Percentiles rank a stretch among this genome's conserved stretches.
Conservation (phyloP, 2,797 vertebrate genomes). For the Podargus strigoides region DNA sequence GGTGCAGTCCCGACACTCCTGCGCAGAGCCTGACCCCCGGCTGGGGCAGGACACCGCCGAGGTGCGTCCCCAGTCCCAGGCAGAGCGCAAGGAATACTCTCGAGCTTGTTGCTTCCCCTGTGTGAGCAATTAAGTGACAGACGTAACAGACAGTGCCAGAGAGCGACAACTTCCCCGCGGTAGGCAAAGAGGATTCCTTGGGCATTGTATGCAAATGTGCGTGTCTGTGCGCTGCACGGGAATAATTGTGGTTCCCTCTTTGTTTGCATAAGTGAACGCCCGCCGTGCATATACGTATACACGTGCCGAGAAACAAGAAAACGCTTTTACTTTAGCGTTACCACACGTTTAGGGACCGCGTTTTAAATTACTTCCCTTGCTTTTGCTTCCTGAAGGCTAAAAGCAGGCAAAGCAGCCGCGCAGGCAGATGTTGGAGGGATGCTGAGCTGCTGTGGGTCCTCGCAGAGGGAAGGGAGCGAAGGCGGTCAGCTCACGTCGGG, state of each 20-base stretch:
- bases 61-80: not conserved
- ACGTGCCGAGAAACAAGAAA: constrained; percentile 1
- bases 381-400: not conserved
- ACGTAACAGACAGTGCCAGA: not conserved
- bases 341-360: not conserved
- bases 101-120: constrained; percentile 56
- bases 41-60: not conserved
- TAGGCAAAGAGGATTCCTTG: not conserved
- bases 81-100: not conserved
- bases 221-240: not conserved
- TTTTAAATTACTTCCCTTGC: not conserved
- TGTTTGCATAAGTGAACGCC: constrained; percentile 2
- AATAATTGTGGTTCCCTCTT: not conserved
- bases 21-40: not conserved
- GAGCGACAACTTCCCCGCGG: constrained; percentile 10
- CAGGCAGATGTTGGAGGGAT: constrained; percentile 33
- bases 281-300: not conserved
- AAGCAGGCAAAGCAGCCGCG: not conserved
- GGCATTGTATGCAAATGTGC: constrained; percentile 35
- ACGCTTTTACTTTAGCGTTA: not conserved
- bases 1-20: not conserved
- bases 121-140: constrained; percentile 37
- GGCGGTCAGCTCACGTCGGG: not conserved
- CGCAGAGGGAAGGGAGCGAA: not conserved
- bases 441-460: constrained; percentile 24